Percentiles rank a stretch among this genome's conserved stretches.
These are phyloP conservation scores for Malurus melanocephalus DNA, from an alignment of 2,113 vertebrate species.

Conservation along the genomic window DNA sequence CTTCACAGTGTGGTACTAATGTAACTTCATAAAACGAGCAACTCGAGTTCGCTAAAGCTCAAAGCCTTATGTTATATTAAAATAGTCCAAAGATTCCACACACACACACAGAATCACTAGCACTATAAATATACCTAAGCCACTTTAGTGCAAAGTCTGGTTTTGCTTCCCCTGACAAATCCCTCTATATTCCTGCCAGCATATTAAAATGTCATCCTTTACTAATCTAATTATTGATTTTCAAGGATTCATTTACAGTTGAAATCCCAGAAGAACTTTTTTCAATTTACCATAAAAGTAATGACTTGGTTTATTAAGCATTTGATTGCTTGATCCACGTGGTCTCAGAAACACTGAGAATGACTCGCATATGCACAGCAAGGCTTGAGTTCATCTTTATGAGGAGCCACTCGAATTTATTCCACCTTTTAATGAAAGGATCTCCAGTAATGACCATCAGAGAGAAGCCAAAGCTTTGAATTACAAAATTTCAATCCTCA, in stretches of 20 bases:
- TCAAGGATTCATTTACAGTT: constrained; percentile 44
- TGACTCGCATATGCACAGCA: constrained; percentile 9
- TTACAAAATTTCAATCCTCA: neutral
- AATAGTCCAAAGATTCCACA: constrained; percentile 43
- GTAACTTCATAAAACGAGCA: constrained; percentile 49
- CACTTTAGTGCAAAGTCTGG: constrained; percentile 44
- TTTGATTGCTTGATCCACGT: neutral
- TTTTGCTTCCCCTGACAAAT: constrained; percentile 54
- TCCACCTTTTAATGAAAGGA: neutral
- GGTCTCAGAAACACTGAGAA: neutral
- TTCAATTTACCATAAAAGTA: constrained; percentile 37
- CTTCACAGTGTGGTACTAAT: constrained; percentile 59
- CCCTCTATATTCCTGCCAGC: constrained; percentile 51
- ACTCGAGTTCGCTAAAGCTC: constrained; percentile 41
- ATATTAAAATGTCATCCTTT: constrained; percentile 44
- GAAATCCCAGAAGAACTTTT: constrained; percentile 49
- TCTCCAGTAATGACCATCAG: neutral
- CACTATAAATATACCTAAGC: constrained; percentile 53
- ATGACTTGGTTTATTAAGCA: constrained; percentile 50
- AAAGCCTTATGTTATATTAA: constrained; percentile 43
- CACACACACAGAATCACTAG: constrained; percentile 31
- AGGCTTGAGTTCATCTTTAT: constrained; percentile 48
- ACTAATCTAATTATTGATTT: constrained; percentile 57
- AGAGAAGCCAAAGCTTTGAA: constrained; percentile 15
- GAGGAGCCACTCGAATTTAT: constrained; percentile 2